Percentiles rank a stretch among this genome's conserved stretches.
Conservation (phyloP, 1,140 invertebrate species). For the Harpegnathos saltator region DNA sequence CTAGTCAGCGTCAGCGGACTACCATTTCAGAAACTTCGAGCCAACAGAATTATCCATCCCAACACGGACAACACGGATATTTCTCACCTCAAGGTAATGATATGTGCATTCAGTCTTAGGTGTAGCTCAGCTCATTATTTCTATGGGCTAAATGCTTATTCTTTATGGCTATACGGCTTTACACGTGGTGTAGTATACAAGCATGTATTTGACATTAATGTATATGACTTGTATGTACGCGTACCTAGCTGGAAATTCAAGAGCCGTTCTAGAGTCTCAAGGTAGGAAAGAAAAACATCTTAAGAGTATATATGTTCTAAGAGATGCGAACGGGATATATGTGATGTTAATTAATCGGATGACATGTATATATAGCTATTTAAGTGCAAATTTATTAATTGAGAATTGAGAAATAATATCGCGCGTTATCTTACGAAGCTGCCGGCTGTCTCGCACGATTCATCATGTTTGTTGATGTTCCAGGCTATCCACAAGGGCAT, state of each 20-base stretch:
- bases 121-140: background rate
- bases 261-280: constrained; percentile 83
- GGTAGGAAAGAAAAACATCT: constrained; percentile 77
- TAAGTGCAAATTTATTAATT: background rate
- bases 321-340: background rate
- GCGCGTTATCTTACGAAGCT: background rate
- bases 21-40: constrained; percentile 79
- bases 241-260: constrained; percentile 84
- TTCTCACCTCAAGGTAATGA: constrained; percentile 81
- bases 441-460: background rate
- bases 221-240: constrained; percentile 77
- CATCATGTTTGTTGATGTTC: constrained; percentile 2
- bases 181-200: constrained; percentile 31
- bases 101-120: background rate
- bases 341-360: background rate
- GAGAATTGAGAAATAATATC: constrained; percentile 9
- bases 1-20: constrained; percentile 90
- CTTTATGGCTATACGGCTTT: background rate
- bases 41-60: constrained; percentile 81
- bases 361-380: background rate
- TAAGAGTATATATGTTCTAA: background rate
- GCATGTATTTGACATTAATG: constrained; percentile 16
- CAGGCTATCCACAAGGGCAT: constrained; percentile 81
- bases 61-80: constrained; percentile 78
- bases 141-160: background rate